These are phyloP conservation scores for Chromis chromis DNA, from an alignment of 2,797 vertebrate species.

Conservation along the genomic window DNA sequence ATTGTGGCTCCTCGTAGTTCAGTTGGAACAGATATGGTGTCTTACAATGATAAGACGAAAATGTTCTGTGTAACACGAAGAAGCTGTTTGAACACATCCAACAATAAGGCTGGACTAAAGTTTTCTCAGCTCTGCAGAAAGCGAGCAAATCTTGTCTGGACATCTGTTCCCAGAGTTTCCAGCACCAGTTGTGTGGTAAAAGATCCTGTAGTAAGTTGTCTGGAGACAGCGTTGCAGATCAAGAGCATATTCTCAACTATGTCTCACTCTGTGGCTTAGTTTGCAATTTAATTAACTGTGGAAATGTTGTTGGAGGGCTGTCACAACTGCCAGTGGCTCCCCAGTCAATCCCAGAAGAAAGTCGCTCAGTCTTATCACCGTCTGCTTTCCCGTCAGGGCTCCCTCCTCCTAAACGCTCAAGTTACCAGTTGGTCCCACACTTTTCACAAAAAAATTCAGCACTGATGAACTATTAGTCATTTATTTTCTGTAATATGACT, in stretches of 20 bases:
- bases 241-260: conserved; percentile 60
- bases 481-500: neutral
- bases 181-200: conserved; percentile 69
- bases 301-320: conserved; percentile 77
- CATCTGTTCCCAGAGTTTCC: conserved; percentile 74
- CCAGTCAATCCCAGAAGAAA: conserved; percentile 71
- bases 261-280: conserved; percentile 74
- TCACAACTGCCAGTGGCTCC: conserved; percentile 74
- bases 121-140: conserved; percentile 41
- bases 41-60: conserved; percentile 25
- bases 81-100: conserved; percentile 31
- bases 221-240: conserved; percentile 76
- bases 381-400: conserved; percentile 65
- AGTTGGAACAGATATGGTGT: conserved; percentile 43
- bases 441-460: conserved; percentile 31
- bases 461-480: conserved; percentile 22
- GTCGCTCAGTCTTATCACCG: conserved; percentile 68
- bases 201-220: conserved; percentile 64
- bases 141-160: conserved; percentile 50
- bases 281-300: conserved; percentile 81
- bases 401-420: conserved; percentile 24
- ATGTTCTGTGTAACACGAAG: conserved; percentile 30
- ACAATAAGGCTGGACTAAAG: conserved; percentile 22
- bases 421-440: conserved; percentile 26
- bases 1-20: conserved; percentile 25